Base-by-base conservation (phyloP, 1,140 invertebrate genomes). In the Schlechtendalia chinensis region DNA sequence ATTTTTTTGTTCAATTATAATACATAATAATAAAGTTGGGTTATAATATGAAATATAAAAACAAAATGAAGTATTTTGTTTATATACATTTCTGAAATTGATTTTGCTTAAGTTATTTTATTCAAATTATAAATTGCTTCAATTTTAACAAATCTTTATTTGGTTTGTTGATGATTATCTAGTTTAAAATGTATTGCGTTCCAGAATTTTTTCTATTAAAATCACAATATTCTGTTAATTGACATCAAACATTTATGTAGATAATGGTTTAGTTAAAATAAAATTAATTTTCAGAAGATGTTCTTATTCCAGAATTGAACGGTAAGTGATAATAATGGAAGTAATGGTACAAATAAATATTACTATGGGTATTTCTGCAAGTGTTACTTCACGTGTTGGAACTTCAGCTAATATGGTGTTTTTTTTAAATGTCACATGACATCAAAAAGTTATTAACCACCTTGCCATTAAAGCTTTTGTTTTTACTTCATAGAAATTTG, bases 231-330 rank as follows among this genome's bases (percentile, higher is more conserved):
- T 27, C 22, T 19, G 0, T 16, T 39, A 39, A 39, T 45, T 24
- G 1, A 3, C 2, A 22, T 69, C 10, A 0, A 69, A 5, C 5
- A 47, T 22, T 47, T 2, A 39, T 65, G 2, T 65, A 22, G 12
- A n/a, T 12, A 6, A 67, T 67, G 22, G 16, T 5, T 47, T 47
- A 45, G 39, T 67, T 67, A 39, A 19, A 5, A 29, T 12, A 63
- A 6, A 63, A 32, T 27, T n/a, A 29, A 53, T 72, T 69, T 72
- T 72, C 50, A 54, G 47, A 54, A 54, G 50, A 72, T 1, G 19
- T 12, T 5, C 1, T 71, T 53, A 71, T n/a, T 54, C 24, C 47
- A 53, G 17, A 29, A 19, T 29, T 12, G 0, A 72, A 72, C 27
- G 69, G 69, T 72, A 54, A 72, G 50, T 72, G 24, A 32, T 53